A percentile compares a stretch with the other conserved stretches of the same genome.
Conservation (phyloP, 2,797 vertebrate genomes). For the Pseudomugil gertrudae region DNA sequence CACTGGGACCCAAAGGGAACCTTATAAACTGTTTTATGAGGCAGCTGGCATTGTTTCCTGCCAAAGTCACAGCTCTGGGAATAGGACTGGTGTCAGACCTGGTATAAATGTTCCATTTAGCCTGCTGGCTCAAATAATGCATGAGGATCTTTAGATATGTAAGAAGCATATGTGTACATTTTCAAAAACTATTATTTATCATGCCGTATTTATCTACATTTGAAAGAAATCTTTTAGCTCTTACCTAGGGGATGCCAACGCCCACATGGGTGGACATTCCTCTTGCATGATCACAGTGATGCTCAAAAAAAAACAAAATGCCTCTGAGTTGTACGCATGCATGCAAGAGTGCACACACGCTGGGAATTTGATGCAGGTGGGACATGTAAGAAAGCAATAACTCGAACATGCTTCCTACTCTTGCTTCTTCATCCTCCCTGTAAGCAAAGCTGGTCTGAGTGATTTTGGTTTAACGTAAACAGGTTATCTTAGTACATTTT, state of each 20-base stretch:
- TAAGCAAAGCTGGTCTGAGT: constrained; percentile 2
- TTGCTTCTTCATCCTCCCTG: neutral
- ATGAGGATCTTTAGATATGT: neutral
- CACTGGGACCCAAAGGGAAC: constrained; percentile 20
- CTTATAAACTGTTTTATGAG: constrained; percentile 37
- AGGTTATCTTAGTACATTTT: constrained; percentile 45
- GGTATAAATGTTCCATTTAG: constrained; percentile 36
- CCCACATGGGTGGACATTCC: constrained; percentile 5
- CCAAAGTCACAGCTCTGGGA: constrained; percentile 47
- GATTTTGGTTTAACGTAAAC: constrained; percentile 24
- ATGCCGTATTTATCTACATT: constrained; percentile 40
- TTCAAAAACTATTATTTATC: constrained; percentile 13
- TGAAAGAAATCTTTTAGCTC: constrained; percentile 28
- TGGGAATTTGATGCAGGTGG: constrained; percentile 15
- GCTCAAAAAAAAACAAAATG: too few relatives aligned
- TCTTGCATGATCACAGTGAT: constrained; percentile 20
- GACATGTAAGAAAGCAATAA: constrained; percentile 45
- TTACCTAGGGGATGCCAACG: neutral
- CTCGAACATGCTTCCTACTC: constrained; percentile 12
- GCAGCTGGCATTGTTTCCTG: constrained; percentile 46
- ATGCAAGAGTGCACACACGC: constrained; percentile 10
- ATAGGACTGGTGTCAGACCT: constrained; percentile 35
- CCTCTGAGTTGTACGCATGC: constrained; percentile 7
- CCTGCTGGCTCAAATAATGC: neutral
- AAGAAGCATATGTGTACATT: constrained; percentile 13